phyloP scores from a whole-genome alignment of 2,797 vertebrate species.

The Dromococcyx pavoninus region DNA sequence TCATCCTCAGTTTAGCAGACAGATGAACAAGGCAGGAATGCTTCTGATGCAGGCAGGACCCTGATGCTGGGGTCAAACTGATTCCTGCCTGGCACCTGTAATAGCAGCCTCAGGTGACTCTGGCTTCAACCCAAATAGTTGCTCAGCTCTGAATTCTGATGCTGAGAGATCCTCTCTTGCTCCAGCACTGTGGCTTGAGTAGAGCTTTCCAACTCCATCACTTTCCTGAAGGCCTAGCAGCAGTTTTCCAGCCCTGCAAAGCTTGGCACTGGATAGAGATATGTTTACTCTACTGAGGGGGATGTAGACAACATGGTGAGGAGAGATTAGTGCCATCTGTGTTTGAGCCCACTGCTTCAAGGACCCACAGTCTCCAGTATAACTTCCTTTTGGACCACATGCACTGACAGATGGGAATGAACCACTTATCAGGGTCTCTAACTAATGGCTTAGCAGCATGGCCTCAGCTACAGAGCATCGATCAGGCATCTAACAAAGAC shows the following conservation, averaged over 20 bases:
- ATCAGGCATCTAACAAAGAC: neutral
- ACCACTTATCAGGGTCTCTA: neutral
- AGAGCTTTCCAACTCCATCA: neutral
- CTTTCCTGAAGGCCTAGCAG: neutral
- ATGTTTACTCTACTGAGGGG: neutral
- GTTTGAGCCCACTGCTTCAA: neutral
- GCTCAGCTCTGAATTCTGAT: neutral
- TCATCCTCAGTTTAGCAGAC: neutral
- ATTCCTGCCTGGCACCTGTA: neutral
- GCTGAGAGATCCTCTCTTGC: neutral
- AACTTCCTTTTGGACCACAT: neutral
- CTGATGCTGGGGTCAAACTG: neutral
- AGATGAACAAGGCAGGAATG: neutral
- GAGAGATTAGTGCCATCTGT: neutral
- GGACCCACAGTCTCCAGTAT: neutral
- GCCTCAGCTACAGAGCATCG: neutral
- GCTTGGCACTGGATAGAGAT: neutral
- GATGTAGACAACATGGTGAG: neutral
- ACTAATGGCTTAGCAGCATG: neutral
- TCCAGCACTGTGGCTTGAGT: neutral
- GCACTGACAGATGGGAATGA: neutral
- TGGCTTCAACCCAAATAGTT: neutral
- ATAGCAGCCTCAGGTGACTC: neutral
- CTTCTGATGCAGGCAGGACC: neutral
- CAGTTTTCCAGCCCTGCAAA: neutral